Base-by-base conservation (phyloP, 2,888 invertebrate genomes). In the Spilosoma lubricipeda region DNA sequence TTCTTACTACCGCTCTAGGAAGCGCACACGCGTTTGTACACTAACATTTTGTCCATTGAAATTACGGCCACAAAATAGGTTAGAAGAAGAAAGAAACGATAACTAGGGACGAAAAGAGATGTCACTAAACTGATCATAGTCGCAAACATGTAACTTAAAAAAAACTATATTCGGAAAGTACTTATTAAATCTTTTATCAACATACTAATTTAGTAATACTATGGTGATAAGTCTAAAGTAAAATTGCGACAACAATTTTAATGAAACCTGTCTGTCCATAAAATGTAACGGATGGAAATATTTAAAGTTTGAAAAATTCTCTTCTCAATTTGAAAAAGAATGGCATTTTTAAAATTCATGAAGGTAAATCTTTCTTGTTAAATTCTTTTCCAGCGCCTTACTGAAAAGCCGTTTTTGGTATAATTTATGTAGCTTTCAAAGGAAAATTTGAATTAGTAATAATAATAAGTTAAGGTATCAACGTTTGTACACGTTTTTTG, bases 281-380 rank as follows among this genome's bases (percentile, higher is more conserved):
- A 71, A 63, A 65, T 30, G 52, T 56, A 66, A 67, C 42, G 52
- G 36, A 52, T 27, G 7, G 65, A 74, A 83, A 72, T 74, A 74
- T 71, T 73, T 59, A 74, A 52, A 73, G 59, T 3, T 33, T 0
- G 15, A 72, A 52, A 66, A 63, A 70, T 64, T 67, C 73, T 66
- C 45, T 59, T n/a, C 75, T 70, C 72, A 73, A 81, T 81, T 73
- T 75, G 65, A 83, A 74, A 45, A 71, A 67, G n/a, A 64, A 83
- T 72, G 72, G 68, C 67, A 59, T 77, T 74, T 65, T 68, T 66
- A 69, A 73, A 73, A 81, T 83, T 81, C 83, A 77, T 75, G 67
- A 75, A 69, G 36, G 68, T 69, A 73, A 73, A 63, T 73, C 64
- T 63, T 52, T 64, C 42, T 67, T 33, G 27, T 67, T 67, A 67